Percentiles rank a stretch among this genome's conserved stretches.
Conservation (phyloP, 2,888 invertebrate species). For the Cantharis rufa region DNA sequence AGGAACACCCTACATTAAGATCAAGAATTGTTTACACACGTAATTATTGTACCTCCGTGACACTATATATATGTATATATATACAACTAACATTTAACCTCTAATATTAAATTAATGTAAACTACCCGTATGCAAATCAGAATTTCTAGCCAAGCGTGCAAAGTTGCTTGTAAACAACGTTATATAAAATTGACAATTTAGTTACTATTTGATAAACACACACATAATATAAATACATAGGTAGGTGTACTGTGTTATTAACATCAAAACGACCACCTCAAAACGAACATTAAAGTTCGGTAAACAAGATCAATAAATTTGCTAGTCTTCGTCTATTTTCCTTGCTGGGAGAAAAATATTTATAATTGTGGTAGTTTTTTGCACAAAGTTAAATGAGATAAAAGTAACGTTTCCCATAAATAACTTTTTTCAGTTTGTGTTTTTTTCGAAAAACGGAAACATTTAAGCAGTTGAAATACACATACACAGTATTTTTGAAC, state of each 20-base stretch:
- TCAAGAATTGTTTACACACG: conserved; percentile 28
- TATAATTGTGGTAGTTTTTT: not conserved
- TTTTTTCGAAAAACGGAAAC: not conserved
- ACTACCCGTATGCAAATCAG: conserved; percentile 30
- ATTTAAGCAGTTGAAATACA: not conserved
- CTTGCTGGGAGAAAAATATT: not conserved
- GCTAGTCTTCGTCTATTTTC: not conserved
- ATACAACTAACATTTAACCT: conserved; percentile 17
- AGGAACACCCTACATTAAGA: conserved; percentile 24
- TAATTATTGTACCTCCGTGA: conserved; percentile 23
- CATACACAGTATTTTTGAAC: not conserved
- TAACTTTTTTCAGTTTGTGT: not conserved
- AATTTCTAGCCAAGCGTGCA: conserved; percentile 12
- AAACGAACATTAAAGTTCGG: not conserved
- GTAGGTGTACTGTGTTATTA: not conserved
- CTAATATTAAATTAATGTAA: conserved; percentile 26
- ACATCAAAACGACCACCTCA: not conserved
- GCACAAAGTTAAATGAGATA: not conserved
- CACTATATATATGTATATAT: conserved; percentile 22
- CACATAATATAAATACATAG: conserved; percentile 1
- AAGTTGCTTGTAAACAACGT: conserved; percentile 23
- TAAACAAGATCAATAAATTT: not conserved
- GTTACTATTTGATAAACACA: conserved; percentile 19
- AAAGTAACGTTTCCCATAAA: not conserved
- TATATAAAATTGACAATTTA: conserved; percentile 14